Percentiles rank a stretch among this genome's conserved stretches.
phyloP scores from a whole-genome alignment of 1,140 invertebrate genomes.

The Cardiocondyla obscurior region DNA sequence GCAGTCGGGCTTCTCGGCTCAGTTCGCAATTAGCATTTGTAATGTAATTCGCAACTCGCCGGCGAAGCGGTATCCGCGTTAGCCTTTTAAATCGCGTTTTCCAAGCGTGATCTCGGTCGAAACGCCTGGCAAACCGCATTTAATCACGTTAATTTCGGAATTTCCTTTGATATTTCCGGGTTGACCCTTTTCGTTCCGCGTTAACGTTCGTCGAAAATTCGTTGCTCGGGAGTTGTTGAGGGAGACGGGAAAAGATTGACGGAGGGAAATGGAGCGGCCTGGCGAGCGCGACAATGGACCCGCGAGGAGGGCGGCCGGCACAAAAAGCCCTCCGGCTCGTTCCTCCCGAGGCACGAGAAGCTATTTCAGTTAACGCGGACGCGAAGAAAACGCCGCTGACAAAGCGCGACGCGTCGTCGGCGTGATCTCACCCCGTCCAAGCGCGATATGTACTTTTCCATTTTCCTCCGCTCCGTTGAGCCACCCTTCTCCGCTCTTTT shows the following conservation, averaged over 20 bases:
- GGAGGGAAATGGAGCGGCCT: constrained; percentile 23
- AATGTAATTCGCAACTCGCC: neutral
- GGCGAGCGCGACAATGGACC: constrained; percentile 26
- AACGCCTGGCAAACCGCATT: neutral
- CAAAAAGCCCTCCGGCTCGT: neutral
- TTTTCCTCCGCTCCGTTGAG: neutral
- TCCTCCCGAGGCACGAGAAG: constrained; percentile 9
- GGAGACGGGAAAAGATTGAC: constrained; percentile 15
- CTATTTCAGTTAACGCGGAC: constrained; percentile 37
- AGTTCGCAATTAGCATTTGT: neutral
- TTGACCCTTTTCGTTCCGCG: neutral
- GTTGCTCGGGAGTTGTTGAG: too few species aligned
- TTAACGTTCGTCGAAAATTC: too few species aligned
- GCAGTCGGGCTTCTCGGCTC: neutral
- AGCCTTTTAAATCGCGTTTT: neutral
- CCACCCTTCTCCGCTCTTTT: neutral
- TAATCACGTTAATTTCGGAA: neutral
- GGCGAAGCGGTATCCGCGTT: neutral
- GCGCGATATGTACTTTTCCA: neutral
- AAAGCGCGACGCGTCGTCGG: neutral
- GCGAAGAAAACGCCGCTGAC: constrained; percentile 9
- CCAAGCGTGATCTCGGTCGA: too few species aligned
- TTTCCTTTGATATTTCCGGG: neutral
- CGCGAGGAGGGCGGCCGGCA: neutral
- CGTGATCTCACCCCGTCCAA: neutral